Conservation (phyloP, 2,113 vertebrate genomes). For the Trochalopteron elliotii region DNA sequence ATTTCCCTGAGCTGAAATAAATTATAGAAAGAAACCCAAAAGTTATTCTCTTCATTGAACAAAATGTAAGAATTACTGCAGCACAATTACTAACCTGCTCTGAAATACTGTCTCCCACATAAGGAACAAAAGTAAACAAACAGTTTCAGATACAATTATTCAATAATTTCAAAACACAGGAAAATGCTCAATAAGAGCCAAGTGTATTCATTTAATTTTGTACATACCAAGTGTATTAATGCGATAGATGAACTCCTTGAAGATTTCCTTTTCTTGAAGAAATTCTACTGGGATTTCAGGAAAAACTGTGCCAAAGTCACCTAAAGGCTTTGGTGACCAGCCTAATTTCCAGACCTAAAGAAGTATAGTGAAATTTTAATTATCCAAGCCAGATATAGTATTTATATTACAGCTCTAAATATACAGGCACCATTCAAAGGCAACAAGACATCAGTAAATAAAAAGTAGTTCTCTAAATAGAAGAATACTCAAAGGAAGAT, state of each 20-base stretch:
- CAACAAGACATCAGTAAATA: neutral
- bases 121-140: neutral
- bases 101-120: neutral
- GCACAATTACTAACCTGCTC: neutral
- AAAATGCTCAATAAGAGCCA: neutral
- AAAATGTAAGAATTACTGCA: neutral
- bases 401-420: neutral
- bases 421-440: neutral
- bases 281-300: conserved; percentile 98
- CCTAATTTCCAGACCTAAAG: conserved; percentile 96
- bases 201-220: neutral
- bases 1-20: neutral
- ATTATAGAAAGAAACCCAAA: too few species aligned
- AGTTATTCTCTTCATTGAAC: neutral
- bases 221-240: conserved; percentile 92
- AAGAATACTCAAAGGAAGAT: neutral
- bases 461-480: neutral
- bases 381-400: neutral
- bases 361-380: neutral
- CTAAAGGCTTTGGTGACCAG: conserved; percentile 90
- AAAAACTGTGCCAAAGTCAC: conserved; percentile 89
- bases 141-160: neutral
- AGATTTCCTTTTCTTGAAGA: conserved; percentile 95
- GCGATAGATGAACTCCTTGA: conserved; percentile 95
- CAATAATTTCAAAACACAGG: neutral